Evolutionary conservation across 2,888 invertebrate species (phyloP), one percentile per base, ranked within the genome.

Genomic region (Sesia apiformis): DNA sequence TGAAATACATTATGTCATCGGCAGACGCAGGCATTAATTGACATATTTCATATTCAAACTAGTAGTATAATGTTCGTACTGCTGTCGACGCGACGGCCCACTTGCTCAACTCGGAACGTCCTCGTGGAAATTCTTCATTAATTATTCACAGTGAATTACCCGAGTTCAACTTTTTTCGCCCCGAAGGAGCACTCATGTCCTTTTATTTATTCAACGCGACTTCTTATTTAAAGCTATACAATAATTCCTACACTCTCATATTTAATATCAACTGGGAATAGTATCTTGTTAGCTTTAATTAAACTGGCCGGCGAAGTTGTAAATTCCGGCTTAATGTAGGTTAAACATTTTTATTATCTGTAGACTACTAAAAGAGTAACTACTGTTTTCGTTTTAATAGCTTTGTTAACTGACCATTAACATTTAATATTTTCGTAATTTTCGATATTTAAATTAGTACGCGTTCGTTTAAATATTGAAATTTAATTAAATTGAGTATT

Each of bases 71-170:
- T 69, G 69, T 68, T 62, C 55, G 65, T 65, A 66, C 65, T 63
- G 60, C 57, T 66, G 67, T 66, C 63, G 69, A 66, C 62, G 63
- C 63, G 69, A 66, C 62, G 63, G 62, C 63, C 63, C 61, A 61
- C 63, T 72, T 71, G 69, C 68, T 61, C 63, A 69, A 75, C 65
- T 69, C 66, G 60, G 69, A 69, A 61, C 58, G 38, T 62, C 63
- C 59, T 70, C 67, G 65, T 63, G 66, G 63, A 78, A 77, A 75
- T 76, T 79, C 72, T 74, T 76, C 77, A 75, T 86, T 84, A 78
- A 84, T 85, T 84, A 85, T 86, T 86, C 79, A 84, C 76, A 70
- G 72, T 72, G 76, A 81, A 82, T 84, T 83, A 81, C 76, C 71
- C 72, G 69, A 75, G 70, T 76, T 78, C 70, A 72, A 76, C 69